Evolutionary conservation across 1,140 invertebrate genomes (phyloP).

Genomic region (Latrodectus geometricus): DNA sequence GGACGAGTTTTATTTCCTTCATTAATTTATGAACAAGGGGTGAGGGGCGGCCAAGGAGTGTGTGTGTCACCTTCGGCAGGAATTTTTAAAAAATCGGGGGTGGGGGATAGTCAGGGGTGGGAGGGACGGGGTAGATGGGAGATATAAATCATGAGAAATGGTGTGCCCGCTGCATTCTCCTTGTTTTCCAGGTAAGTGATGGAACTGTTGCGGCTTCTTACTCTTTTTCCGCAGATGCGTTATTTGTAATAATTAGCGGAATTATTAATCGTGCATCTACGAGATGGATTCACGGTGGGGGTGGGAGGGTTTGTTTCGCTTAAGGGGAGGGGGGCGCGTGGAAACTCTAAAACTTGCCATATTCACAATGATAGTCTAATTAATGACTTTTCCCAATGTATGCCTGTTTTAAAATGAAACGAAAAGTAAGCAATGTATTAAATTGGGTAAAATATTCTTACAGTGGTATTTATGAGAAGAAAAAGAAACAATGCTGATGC

Average conservation of each 20-base stretch:
- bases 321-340: background rate
- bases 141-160: slow-evolving; percentile 49
- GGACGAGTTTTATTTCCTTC: slow-evolving; percentile 34
- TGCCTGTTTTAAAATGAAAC: too few relatives aligned
- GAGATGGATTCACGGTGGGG: background rate
- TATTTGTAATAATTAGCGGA: slow-evolving; percentile 48
- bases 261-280: slow-evolving; percentile 27
- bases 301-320: background rate
- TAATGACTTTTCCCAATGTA: too few relatives aligned
- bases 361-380: too few relatives aligned
- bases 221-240: slow-evolving; percentile 27
- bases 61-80: slow-evolving; percentile 37
- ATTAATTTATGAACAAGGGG: slow-evolving; percentile 52
- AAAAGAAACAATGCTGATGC: too few relatives aligned
- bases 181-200: slow-evolving; percentile 10
- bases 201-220: slow-evolving; percentile 22
- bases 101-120: background rate
- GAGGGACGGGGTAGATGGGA: background rate
- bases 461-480: too few relatives aligned
- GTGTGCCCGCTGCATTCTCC: background rate
- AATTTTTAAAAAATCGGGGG: background rate
- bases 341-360: too few relatives aligned
- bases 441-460: too few relatives aligned
- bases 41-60: background rate
- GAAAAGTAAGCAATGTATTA: too few relatives aligned